These are phyloP conservation scores for Epinephelus awoara DNA, from an alignment of 2,797 vertebrate species.

Conservation along the genomic window DNA sequence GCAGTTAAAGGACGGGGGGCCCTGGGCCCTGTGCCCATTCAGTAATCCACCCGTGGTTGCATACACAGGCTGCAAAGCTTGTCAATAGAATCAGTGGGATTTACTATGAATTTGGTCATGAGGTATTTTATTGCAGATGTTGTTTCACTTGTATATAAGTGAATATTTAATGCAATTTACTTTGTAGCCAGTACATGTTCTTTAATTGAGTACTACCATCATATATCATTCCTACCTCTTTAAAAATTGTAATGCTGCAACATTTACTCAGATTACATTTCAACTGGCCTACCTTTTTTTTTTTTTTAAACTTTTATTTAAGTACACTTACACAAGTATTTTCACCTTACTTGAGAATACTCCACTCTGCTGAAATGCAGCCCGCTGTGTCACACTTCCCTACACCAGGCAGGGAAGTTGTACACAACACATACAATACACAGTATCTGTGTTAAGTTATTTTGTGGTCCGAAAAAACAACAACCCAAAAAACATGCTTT, in stretches of 20 bases:
- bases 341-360: background rate
- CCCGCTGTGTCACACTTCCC: constrained; percentile 14
- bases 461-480: constrained; percentile 55
- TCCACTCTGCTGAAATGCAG: constrained; percentile 14
- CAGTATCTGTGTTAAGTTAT: constrained; percentile 55
- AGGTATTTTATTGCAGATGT: background rate
- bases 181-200: background rate
- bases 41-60: background rate
- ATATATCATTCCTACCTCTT: background rate
- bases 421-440: constrained; percentile 44
- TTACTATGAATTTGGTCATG: background rate
- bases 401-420: constrained; percentile 34
- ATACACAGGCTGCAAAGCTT: background rate
- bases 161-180: background rate
- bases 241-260: background rate
- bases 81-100: background rate
- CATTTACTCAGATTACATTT: background rate
- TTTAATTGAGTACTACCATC: background rate
- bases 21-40: no score
- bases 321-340: background rate
- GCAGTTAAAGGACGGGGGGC: no score
- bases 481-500: constrained; percentile 24
- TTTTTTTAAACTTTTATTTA: background rate
- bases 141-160: background rate
- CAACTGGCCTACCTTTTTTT: no score